Evolutionary conservation across 2,888 invertebrate species (phyloP).

Genomic region (Drosophila siamana): DNA sequence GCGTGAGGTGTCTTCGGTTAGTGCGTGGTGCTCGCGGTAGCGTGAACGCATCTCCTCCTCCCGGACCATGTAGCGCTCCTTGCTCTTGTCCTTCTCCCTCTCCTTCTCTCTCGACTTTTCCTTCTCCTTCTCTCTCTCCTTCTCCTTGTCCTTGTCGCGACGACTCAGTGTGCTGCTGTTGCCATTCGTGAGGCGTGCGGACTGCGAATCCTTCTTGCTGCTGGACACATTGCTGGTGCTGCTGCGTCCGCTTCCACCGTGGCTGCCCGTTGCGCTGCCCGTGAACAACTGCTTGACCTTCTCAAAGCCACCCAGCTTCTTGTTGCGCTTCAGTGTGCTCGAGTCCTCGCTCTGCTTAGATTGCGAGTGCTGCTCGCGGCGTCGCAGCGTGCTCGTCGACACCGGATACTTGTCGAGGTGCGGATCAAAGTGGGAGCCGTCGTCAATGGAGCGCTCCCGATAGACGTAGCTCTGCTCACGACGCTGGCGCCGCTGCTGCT

Average conservation of each 20-base stretch:
- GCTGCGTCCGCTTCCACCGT: conserved; percentile 86
- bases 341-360: conserved; percentile 51
- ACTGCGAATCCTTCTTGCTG: conserved; percentile 70
- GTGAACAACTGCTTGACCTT: conserved; percentile 92
- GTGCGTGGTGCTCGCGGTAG: conserved; percentile 87
- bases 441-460: conserved; percentile 88
- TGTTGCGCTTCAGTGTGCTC: conserved; percentile 85
- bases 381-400: conserved; percentile 84
- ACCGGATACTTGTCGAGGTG: conserved; percentile 88
- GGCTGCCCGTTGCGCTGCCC: conserved; percentile 87
- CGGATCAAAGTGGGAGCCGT: conserved; percentile 89
- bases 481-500: conserved; percentile 77
- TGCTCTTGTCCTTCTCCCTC: conserved; percentile 65
- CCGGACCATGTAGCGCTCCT: conserved; percentile 86
- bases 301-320: conserved; percentile 90
- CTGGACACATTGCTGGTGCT: conserved; percentile 76
- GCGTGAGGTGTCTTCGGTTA: conserved; percentile 75
- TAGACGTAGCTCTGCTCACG: conserved; percentile 87
- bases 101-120: conserved; percentile 35
- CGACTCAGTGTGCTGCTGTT: conserved; percentile 83
- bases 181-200: conserved; percentile 60
- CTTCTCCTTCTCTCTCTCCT: conserved; percentile 29
- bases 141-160: conserved; percentile 78
- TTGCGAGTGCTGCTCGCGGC: conserved; percentile 61
- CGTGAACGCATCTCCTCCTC: conserved; percentile 87